phyloP scores from a whole-genome alignment of 2,888 invertebrate species.

The Drosophila nr. perissopoda region DNA sequence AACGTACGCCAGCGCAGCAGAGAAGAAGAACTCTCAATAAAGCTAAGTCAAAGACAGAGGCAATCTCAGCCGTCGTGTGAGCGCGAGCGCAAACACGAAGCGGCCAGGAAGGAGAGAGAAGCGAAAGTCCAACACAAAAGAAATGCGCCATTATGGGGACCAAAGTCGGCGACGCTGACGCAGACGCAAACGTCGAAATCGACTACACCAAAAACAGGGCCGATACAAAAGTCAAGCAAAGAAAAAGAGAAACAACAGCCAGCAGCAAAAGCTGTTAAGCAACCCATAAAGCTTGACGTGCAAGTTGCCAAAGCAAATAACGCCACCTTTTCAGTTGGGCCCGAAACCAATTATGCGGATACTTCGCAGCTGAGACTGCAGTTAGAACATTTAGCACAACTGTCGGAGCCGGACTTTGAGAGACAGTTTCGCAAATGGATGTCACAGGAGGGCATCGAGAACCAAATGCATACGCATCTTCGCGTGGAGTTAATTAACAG shows the following conservation, averaged over 20 bases:
- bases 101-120: slow-evolving; percentile 49
- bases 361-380: slow-evolving; percentile 55
- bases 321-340: background rate
- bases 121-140: slow-evolving; percentile 42
- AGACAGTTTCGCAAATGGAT: slow-evolving; percentile 83
- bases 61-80: slow-evolving; percentile 42
- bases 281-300: background rate
- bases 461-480: slow-evolving; percentile 81
- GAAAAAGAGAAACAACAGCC: slow-evolving; percentile 4
- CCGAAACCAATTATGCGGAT: slow-evolving; percentile 15
- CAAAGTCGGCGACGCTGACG: slow-evolving; percentile 7
- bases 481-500: slow-evolving; percentile 81
- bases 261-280: background rate
- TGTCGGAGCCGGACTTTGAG: slow-evolving; percentile 83
- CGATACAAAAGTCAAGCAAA: background rate
- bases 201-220: slow-evolving; percentile 4
- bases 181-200: slow-evolving; percentile 2
- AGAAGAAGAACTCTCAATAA: slow-evolving; percentile 26
- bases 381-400: slow-evolving; percentile 76
- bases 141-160: background rate
- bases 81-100: slow-evolving; percentile 56
- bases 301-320: background rate
- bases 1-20: slow-evolving; percentile 22
- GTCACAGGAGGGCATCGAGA: slow-evolving; percentile 81
- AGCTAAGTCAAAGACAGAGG: slow-evolving; percentile 9